Base-by-base conservation (phyloP, 2,113 vertebrate species). In the cattle (Bos taurus) region DNA sequence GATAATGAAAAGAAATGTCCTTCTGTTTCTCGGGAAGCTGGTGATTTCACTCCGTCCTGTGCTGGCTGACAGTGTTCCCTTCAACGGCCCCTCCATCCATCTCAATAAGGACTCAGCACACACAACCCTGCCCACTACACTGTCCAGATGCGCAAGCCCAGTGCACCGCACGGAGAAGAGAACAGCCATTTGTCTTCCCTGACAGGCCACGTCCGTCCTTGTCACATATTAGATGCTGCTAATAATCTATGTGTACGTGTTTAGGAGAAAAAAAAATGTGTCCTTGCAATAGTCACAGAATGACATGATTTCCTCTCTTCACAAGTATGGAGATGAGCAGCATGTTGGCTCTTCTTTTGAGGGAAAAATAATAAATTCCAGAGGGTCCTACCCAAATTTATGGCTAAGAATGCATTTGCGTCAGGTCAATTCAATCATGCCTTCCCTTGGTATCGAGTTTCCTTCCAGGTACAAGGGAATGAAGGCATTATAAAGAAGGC, bases 181-280 rank as follows among this genome's bases (percentile, higher is more conserved):
- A n/a, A 57, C 15, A 26, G 87, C 12, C 25, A 97, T 96, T 85
- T 88, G 43, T 97, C 94, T 97, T 97, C 86, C 52, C 21, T 59
- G 97, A 95, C 93, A 97, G 60, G 78, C 71, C 91, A 95, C 0
- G 36, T 95, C 91, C 17, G 28, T 88, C 89, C 91, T 92, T 93
- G 92, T 96, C 97, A 95, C 21, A 46, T 67, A 78, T 30, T 78
- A 93, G 57, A 80, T 40, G 84, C 54, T 57, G 40, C 71, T 97
- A 82, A 96, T 85, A 86, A 97, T 91, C 90, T 87, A 54, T 80
- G 33, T n/a, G 36, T 71, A 64, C 5, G 74, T 62, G 60, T 82
- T 87, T 43, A 62, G 40, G 60, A 92, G n/a, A 13, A 28, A 52
- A 36, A 40, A 43, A 43, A 28, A 2, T 4, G 36, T 67, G 94